Percentiles rank a stretch among this genome's conserved stretches.
Conservation (phyloP, 2,113 vertebrate genomes). For the Syngnathoides biaculeatus region DNA sequence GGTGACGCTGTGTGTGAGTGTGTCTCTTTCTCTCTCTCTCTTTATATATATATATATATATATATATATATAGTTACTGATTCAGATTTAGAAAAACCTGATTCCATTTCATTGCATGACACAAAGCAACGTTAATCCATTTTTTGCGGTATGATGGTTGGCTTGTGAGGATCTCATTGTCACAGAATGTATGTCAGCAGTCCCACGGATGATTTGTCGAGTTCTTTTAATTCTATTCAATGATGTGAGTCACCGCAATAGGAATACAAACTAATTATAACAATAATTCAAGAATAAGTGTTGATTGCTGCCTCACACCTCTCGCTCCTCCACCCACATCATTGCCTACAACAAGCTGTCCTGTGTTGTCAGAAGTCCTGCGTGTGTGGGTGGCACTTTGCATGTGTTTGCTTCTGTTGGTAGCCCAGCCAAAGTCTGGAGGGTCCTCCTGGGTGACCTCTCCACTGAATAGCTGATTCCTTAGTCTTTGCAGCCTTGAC, state of each 20-base stretch:
- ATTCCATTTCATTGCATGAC: background rate
- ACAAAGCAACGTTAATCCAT: background rate
- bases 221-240: background rate
- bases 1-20: too few relatives aligned
- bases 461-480: background rate
- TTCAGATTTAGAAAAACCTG: background rate
- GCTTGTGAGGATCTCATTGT: background rate
- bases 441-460: background rate
- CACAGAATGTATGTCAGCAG: constrained; percentile 12
- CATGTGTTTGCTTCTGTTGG: background rate
- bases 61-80: background rate
- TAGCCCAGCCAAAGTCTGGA: background rate
- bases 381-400: background rate
- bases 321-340: constrained; percentile 22
- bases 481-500: background rate
- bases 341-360: constrained; percentile 37
- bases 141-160: background rate
- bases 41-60: too few relatives aligned
- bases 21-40: too few relatives aligned
- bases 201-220: background rate
- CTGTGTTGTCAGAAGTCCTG: constrained; percentile 25
- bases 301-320: constrained; percentile 34
- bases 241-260: constrained; percentile 29
- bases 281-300: constrained; percentile 26
- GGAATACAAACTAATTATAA: constrained; percentile 35